Evolutionary conservation across 2,888 invertebrate genomes (phyloP), one percentile per base, ranked within the genome.

Genomic region (Tetragonula carbonaria): DNA sequence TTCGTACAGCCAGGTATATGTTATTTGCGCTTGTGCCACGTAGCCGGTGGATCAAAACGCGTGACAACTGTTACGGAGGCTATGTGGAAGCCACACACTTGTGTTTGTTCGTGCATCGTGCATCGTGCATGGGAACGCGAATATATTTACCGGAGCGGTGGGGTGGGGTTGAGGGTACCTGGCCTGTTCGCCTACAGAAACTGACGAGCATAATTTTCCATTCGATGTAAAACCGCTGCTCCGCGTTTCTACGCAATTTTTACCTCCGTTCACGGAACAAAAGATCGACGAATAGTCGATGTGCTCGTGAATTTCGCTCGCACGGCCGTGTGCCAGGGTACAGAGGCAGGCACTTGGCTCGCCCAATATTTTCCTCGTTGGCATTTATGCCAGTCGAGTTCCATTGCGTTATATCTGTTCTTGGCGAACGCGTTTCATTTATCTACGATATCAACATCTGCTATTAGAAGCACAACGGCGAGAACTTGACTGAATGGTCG

Each of bases 201-300:
- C 74, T 59, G 67, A 73, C 53, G 50, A 67, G 63, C 63, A 82
- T 68, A 76, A 83, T 83, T 83, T 73, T 23, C 28, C 38, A 33
- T 50, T 45, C 21, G 45, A 76, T 83, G 82, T 68, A 55, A 73
- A 73, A 76, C 63, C 51, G 63, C 38, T 68, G 72, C 62, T 57
- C 21, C 68, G 18, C n/a, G 81, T 76, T 63, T 63, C 62, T 16
- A 45, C 53, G 51, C 62, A 67, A 82, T 83, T 82, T 81, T 78
- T 76, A 50, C 38, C 65, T 67, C 65, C 55, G 23, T 18, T 16
- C 67, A n/a, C 28, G 51, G 51, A 75, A 53, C 71, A 59, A 62
- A 75, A 66, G 62, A 75, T 81, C 75, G 53, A 57, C 70, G 72
- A 23, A 14, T 50, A 23, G 45, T 67, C 75, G 71, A 63, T 45